Conservation (phyloP, 2,113 vertebrate genomes). For the Globicephala melas region DNA sequence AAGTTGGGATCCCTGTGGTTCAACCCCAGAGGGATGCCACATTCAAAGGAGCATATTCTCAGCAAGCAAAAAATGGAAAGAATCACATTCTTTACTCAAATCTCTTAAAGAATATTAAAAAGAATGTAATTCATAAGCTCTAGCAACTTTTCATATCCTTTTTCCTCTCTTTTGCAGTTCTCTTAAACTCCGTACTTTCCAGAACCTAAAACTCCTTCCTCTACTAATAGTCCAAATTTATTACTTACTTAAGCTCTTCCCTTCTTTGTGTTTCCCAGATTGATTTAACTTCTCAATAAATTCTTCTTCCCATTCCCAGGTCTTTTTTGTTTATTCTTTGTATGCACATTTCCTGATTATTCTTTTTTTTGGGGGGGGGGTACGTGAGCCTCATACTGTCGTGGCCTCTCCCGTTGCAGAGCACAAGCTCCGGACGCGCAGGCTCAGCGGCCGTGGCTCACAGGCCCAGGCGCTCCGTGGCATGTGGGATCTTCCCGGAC, state of each 20-base stretch:
- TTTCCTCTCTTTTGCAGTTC: background rate
- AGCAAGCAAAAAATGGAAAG: background rate
- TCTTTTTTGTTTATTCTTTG: background rate
- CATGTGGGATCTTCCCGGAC: too few species aligned
- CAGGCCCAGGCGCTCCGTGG: too few species aligned
- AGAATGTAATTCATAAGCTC: background rate
- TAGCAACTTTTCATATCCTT: background rate
- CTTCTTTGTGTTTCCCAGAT: background rate
- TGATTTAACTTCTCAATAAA: background rate
- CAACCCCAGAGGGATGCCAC: background rate
- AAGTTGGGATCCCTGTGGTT: background rate
- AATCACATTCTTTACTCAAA: background rate
- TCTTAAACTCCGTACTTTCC: background rate
- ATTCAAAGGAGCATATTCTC: background rate
- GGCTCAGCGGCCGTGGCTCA: too few species aligned
- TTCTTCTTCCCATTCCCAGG: background rate
- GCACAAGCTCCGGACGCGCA: too few species aligned
- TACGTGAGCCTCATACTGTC: too few species aligned
- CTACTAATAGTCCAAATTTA: background rate
- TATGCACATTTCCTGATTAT: background rate
- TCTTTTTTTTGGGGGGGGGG: background rate
- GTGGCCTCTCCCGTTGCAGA: too few species aligned
- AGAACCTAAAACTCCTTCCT: background rate
- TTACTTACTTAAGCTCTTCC: background rate
- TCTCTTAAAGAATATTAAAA: conserved; percentile 4